Conservation (phyloP, 2,797 vertebrate species). For the Enoplosus armatus region DNA sequence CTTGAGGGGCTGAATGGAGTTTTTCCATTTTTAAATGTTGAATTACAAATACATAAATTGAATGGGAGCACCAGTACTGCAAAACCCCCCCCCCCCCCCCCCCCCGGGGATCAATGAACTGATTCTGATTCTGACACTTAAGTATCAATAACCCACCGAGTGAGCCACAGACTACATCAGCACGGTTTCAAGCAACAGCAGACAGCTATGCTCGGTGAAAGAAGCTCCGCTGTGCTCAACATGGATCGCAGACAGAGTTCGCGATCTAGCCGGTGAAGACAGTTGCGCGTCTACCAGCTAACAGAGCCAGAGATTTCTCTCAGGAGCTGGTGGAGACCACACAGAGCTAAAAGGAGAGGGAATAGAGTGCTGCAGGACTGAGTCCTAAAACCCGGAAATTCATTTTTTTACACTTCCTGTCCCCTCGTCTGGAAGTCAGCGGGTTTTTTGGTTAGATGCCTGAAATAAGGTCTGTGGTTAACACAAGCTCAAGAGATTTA, state of each 20-base stretch:
- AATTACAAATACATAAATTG: constrained; percentile 10
- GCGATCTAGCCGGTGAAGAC: background rate
- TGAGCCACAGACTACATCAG: background rate
- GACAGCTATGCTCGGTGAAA: background rate
- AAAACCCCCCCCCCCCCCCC: no score
- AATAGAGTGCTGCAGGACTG: no score
- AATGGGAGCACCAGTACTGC: no score
- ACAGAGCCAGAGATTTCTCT: background rate
- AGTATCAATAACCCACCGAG: background rate
- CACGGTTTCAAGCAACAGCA: background rate
- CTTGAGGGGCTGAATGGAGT: background rate
- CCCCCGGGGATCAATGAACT: no score
- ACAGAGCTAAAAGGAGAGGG: background rate
- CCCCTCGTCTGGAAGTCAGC: no score
- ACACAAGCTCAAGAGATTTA: no score
- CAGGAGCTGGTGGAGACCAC: background rate
- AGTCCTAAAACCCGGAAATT: no score
- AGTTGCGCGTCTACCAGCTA: background rate
- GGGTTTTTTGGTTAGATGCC: no score
- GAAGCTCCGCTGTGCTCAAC: no score
- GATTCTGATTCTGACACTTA: no score
- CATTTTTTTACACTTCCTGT: no score
- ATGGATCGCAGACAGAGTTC: background rate
- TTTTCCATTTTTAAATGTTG: background rate
- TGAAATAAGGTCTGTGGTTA: no score